Base-by-base conservation (phyloP, 2,888 invertebrate genomes). In the Coleophora flavipennella region DNA sequence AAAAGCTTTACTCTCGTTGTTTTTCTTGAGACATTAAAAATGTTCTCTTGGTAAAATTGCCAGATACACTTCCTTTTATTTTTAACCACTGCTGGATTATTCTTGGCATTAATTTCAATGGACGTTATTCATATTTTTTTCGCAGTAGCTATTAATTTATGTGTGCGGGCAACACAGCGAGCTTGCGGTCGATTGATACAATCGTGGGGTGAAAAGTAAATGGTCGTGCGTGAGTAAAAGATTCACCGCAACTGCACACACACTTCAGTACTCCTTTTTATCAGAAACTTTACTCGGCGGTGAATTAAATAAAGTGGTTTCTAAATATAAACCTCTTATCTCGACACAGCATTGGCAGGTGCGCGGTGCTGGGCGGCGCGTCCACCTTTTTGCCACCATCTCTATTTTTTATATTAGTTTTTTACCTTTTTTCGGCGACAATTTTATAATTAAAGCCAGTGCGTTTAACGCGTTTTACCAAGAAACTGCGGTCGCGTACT, bases 281-380 rank as follows among this genome's bases (percentile, higher is more conserved):
- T 80, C 79, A 59, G 64, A 66, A 67, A 71, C 73, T 68, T 73
- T 74, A 75, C 73, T 63, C 59, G 71, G 69, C 78, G 77, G 76
- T 75, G 75, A 70, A 74, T 72, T 80, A 76, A 79, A 80, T 81
- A 79, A 81, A 81, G 79, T 80, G 79, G 71, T 78, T 79, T 81
- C 81, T 84, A 84, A 78, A 83, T 81, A 83, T 84, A 84, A 78
- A 72, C 75, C 62, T 62, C 66, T 71, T 83, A 81, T 83, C 81
- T 76, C 67, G 72, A 79, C 74, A 71, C 70, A 65, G 66, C 70
- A 80, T 80, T 81, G 83, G 81, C 83, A 83, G 81, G 78, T 80
- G 80, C 73, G 67, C 70, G 8, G 28, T 9, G 28, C 28, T n/a
- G n/a, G 74, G 61, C 65, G 65, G 65, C 65, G 71, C 70, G 57